Percentiles rank a stretch among this genome's conserved stretches.
Conservation (phyloP, 2,797 vertebrate genomes). For the Enteromius unitaeniatus region DNA sequence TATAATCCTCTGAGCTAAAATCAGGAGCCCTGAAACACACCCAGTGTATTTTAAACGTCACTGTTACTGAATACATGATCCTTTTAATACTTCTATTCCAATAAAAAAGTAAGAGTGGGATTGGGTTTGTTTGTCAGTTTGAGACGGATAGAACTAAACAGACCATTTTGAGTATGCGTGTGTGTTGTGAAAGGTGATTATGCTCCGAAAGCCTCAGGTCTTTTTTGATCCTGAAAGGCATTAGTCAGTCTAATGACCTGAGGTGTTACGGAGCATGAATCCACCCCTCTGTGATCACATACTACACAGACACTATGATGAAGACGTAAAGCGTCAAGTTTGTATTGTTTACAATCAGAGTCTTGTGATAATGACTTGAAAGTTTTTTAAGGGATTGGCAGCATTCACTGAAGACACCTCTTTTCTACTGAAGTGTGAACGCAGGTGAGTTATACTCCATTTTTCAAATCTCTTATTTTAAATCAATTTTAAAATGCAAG, state of each 20-base stretch:
- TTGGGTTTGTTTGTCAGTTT: not conserved
- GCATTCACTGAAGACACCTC: not conserved
- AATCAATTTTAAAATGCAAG: not conserved
- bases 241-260: slow-evolving; percentile 42
- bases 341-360: not conserved
- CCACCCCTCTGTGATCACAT: not conserved
- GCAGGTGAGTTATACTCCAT: slow-evolving; percentile 20
- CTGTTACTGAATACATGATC: not conserved
- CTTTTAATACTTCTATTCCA: not conserved
- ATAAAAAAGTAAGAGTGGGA: not conserved
- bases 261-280: slow-evolving; percentile 12
- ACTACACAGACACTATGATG: not conserved
- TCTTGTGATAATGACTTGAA: not conserved
- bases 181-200: slow-evolving; percentile 10
- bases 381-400: not conserved
- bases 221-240: slow-evolving; percentile 31
- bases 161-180: not conserved
- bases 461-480: not conserved
- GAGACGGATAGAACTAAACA: not conserved
- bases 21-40: slow-evolving; percentile 8
- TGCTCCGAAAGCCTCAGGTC: not conserved
- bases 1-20: slow-evolving; percentile 20
- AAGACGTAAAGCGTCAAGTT: not conserved
- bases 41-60: not conserved
- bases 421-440: slow-evolving; percentile 6